These are phyloP conservation scores for Myoxocephalus aenaeus DNA, from an alignment of 2,797 vertebrate species.

Conservation along the genomic window DNA sequence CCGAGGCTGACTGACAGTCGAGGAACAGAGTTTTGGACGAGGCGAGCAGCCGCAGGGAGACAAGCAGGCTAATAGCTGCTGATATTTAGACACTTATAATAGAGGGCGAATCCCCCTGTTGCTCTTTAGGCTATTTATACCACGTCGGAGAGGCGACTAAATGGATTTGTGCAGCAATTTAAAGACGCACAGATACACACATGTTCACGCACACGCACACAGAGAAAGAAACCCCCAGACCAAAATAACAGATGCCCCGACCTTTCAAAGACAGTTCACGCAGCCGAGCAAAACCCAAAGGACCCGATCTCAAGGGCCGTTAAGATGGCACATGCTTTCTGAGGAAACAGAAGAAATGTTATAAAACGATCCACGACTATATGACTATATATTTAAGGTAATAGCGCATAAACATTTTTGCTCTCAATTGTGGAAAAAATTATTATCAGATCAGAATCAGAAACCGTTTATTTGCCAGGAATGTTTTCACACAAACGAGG, in stretches of 20 bases:
- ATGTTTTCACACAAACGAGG: too few relatives aligned
- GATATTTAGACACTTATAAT: constrained; percentile 66
- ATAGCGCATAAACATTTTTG: background rate
- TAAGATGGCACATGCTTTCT: background rate
- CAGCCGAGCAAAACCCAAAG: background rate
- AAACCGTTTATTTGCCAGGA: too few relatives aligned
- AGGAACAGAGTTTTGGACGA: constrained; percentile 46
- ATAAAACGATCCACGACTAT: background rate
- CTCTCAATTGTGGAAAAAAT: background rate
- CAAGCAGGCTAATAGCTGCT: constrained; percentile 68
- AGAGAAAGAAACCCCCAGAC: constrained; percentile 22
- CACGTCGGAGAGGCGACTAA: constrained; percentile 51
- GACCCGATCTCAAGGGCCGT: background rate
- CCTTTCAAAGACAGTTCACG: background rate
- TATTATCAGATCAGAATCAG: too few relatives aligned
- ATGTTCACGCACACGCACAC: constrained; percentile 1
- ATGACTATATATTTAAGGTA: background rate
- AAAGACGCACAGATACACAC: constrained; percentile 48
- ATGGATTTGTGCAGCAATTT: constrained; percentile 52
- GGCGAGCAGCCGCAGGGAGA: constrained; percentile 46
- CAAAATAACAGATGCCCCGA: constrained; percentile 31
- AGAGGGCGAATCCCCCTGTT: constrained; percentile 66
- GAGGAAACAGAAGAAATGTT: too few relatives aligned
- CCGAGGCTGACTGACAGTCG: constrained; percentile 46
- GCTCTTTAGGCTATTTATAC: constrained; percentile 76